Evolutionary conservation across 2,797 vertebrate genomes (phyloP).

Genomic region (Apogon talboti): DNA sequence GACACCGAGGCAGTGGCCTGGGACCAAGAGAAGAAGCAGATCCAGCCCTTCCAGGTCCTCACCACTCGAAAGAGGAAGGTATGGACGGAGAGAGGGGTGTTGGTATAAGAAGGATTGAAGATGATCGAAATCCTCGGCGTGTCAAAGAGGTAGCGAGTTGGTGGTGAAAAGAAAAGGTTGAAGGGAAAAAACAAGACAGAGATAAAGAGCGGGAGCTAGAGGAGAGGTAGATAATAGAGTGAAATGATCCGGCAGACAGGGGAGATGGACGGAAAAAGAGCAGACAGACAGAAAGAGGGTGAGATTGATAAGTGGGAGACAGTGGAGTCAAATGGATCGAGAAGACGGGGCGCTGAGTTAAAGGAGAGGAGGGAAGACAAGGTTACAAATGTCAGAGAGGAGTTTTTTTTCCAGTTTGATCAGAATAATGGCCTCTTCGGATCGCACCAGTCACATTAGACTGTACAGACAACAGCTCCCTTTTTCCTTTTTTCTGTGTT

Average conservation of each 20-base stretch:
- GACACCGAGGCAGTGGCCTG: slow-evolving; percentile 92
- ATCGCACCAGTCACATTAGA: slow-evolving; percentile 64
- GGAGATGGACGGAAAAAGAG: slow-evolving; percentile 57
- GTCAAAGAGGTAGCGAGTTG: slow-evolving; percentile 16
- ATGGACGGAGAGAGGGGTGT: not conserved
- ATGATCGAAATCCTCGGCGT: slow-evolving; percentile 14
- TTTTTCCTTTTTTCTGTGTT: slow-evolving; percentile 28
- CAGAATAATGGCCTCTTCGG: slow-evolving; percentile 62
- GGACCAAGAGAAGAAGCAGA: slow-evolving; percentile 91
- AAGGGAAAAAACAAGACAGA: slow-evolving; percentile 58
- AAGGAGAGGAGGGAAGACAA: not conserved
- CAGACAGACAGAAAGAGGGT: slow-evolving; percentile 28
- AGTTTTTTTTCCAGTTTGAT: slow-evolving; percentile 67
- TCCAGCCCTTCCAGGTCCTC: slow-evolving; percentile 93
- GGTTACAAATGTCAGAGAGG: slow-evolving; percentile 71
- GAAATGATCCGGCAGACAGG: slow-evolving; percentile 68
- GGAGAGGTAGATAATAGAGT: slow-evolving; percentile 60
- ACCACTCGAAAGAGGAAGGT: slow-evolving; percentile 95
- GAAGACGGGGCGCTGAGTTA: slow-evolving; percentile 13
- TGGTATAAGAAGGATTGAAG: not conserved
- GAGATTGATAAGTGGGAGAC: slow-evolving; percentile 57
- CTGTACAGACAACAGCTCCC: slow-evolving; percentile 11
- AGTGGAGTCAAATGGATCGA: slow-evolving; percentile 55
- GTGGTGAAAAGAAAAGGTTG: slow-evolving; percentile 52
- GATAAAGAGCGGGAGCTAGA: slow-evolving; percentile 52